phyloP scores from a whole-genome alignment of 2,113 vertebrate species.

The Hydrolagus affinis region DNA sequence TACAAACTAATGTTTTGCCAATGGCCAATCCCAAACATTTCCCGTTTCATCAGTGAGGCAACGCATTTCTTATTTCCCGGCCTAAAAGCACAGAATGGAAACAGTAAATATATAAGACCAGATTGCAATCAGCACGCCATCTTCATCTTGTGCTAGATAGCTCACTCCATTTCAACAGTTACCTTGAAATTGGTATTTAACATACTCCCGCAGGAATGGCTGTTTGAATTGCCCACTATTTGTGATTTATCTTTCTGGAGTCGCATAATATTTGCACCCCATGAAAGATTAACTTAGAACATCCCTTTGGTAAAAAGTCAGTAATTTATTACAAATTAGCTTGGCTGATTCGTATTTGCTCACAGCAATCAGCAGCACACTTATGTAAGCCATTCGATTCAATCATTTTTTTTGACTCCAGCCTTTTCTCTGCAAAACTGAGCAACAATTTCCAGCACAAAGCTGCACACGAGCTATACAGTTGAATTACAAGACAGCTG shows the following conservation, averaged over 20 bases:
- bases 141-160: neutral
- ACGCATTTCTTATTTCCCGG: neutral
- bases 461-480: neutral
- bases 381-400: slow-evolving; percentile 15
- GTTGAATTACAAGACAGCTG: neutral
- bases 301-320: slow-evolving; percentile 11
- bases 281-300: slow-evolving; percentile 3
- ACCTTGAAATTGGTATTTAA: neutral
- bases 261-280: neutral
- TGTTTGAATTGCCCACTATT: slow-evolving; percentile 3
- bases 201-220: neutral
- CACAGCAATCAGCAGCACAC: neutral
- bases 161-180: neutral
- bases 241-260: neutral
- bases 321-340: slow-evolving; percentile 24
- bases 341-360: neutral
- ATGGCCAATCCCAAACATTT: neutral
- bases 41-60: neutral
- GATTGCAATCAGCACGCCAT: neutral
- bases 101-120: neutral
- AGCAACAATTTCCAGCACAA: neutral
- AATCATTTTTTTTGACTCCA: neutral
- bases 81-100: no score
- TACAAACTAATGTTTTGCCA: neutral
- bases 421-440: neutral